Percentiles rank a stretch among this genome's conserved stretches.
Conservation (phyloP, 2,797 vertebrate species). For the Paguma larvata region DNA sequence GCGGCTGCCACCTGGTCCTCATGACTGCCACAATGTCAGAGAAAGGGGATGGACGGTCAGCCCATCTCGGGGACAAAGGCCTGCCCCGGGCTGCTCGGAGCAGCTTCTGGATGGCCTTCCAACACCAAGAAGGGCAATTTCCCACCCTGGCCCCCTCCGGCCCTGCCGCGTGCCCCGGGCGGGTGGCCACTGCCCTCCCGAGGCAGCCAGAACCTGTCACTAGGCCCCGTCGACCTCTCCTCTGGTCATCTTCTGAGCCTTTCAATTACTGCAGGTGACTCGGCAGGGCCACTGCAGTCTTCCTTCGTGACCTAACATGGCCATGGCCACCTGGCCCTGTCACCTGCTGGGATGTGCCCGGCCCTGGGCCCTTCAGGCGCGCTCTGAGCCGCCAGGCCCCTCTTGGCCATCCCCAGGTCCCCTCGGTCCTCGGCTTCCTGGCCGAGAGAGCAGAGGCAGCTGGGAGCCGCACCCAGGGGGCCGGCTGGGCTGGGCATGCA, state of each 20-base stretch:
- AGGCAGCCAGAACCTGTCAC: background rate
- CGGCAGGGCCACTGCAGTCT: background rate
- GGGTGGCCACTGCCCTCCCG: background rate
- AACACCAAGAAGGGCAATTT: no score
- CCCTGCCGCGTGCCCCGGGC: background rate
- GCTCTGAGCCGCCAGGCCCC: no score
- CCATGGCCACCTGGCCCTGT: background rate
- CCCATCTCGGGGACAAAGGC: background rate
- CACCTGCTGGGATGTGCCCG: background rate
- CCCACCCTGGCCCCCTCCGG: accelerated
- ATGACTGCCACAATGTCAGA: accelerated
- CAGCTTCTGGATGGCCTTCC: background rate
- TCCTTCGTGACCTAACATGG: accelerated
- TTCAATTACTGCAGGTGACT: accelerated
- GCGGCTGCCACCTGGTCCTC: background rate
- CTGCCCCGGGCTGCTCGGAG: background rate
- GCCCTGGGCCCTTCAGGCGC: background rate
- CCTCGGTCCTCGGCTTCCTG: accelerated
- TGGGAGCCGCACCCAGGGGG: accelerated
- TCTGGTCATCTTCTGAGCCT: background rate
- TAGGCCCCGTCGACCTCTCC: background rate
- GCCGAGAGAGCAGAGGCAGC: background rate
- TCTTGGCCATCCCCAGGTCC: background rate
- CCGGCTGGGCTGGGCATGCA: accelerated
- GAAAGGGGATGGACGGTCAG: background rate